Base-by-base conservation (phyloP, 30 jellyfish, hydroid and myxozoan genomes). In the Hydractinia echinata region DNA sequence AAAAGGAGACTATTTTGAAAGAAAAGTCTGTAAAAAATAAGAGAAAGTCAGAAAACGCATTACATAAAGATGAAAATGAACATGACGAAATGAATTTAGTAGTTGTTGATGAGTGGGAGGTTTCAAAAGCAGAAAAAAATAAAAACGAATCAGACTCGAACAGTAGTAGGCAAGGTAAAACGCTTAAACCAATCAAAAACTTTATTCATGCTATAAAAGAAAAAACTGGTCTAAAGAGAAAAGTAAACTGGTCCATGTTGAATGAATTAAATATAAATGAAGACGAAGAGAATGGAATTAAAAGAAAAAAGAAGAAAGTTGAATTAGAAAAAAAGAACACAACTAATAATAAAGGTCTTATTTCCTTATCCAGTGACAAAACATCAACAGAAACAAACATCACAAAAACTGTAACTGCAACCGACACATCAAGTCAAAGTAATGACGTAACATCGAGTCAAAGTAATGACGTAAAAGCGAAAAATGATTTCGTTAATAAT, bases 71-170 rank as follows among this genome's bases (percentile, higher is more conserved):
- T 6, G 51, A 44, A 64, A 13, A 6, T 13, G 9, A 44, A 64
- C 51, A 64, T 64, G 19, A 16, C 69, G 19, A 58, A 16, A 51
- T n/a, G 74, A 13, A 64, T 7, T 64, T n/a, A 44, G 39, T 64
- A 7, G 74, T 64, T n/a, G 74, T 64, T 64, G 74, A 64, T 44
- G 74, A 64, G 18, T 64, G 74, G 74, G 39, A 7, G 39, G 74
- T n/a, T n/a, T 13, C 74, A 6, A 6, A 51, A n/a, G 51, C 19
- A 64, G 51, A 64, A 64, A 7, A 64, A 64, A 64, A 44, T 64
- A 51, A 9, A 6, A 13, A 64, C 74, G 18, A 58, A 58, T 11
- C 3, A 11, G 69, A 58, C 15, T 13, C 15, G 1, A 58, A 11
- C 19, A 13, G 69, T 11, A 11, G 18, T 13, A 58, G 2, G 19